Evolutionary conservation across 2,113 vertebrate genomes (phyloP).

Genomic region (Odontophorus gujanensis): DNA sequence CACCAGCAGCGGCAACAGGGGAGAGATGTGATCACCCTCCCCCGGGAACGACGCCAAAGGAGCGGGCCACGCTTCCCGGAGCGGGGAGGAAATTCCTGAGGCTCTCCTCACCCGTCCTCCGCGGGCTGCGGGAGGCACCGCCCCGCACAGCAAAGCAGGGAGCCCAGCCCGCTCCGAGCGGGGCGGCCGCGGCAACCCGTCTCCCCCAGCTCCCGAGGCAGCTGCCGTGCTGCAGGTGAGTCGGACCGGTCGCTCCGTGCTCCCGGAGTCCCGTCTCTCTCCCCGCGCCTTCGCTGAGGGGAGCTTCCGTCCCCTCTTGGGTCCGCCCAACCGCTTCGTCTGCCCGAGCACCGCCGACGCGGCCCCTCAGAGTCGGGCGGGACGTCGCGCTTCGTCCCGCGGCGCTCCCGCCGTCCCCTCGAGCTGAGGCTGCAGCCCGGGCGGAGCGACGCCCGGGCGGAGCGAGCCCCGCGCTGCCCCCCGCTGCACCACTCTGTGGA

Average conservation of each 20-base stretch:
- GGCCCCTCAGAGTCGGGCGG: too few species aligned
- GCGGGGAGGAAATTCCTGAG: not conserved
- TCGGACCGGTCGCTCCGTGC: not conserved
- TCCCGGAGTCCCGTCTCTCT: too few species aligned
- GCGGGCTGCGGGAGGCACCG: not conserved
- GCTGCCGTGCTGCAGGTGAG: not conserved
- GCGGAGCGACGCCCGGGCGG: too few species aligned
- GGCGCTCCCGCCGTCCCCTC: too few species aligned
- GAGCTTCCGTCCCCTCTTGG: not conserved
- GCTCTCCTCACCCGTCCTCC: not conserved
- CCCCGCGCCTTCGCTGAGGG: not conserved
- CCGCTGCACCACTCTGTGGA: not conserved
- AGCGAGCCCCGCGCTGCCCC: not conserved
- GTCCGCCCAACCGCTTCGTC: not conserved
- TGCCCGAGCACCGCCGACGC: too few species aligned
- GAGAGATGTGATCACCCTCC: not conserved
- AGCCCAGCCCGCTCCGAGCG: not conserved
- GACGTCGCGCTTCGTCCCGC: not conserved
- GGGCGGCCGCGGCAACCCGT: rapidly evolving
- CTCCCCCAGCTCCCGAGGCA: rapidly evolving
- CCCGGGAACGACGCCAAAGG: not conserved
- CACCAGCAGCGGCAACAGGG: rapidly evolving
- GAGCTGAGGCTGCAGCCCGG: too few species aligned
- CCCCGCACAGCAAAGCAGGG: not conserved
- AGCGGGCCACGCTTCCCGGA: not conserved